Evolutionary conservation across 2,113 vertebrate species (phyloP), one percentile per base, ranked within the genome.

Genomic region (Drymodes brunneopygia): DNA sequence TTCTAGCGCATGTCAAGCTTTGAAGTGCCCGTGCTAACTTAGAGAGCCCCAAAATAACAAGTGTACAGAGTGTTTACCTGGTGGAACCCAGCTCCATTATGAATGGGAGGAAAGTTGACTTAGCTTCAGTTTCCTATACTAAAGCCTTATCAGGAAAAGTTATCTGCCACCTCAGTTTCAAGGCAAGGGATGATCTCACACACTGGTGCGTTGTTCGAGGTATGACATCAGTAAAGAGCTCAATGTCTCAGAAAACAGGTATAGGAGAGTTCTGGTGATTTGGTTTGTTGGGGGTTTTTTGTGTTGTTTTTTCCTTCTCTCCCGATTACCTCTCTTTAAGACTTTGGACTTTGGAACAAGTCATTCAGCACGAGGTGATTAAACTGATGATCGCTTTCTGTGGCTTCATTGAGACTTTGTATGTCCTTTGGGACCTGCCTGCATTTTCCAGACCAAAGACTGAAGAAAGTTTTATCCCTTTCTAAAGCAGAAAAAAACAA

Each of bases 121-220:
- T 48, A 11, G 36, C 48, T 86, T 96, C 77, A 64, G 42, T 86
- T 96, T 48, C 73, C 67, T n/a, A 19, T 77, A 77, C 27, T 91
- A 86, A 64, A 69, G 50, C 38, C 62, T 50, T 69, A 60, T 60
- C 40, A 82, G 50, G 48, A 58, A 90, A 93, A 15, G 17, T 58
- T 73, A n/a, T 22, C 31, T 38, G 71, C 56, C 81, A 67, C 62
- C 81, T 72, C 67, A 90, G 36, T 71, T 89, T 51, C 42, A 85
- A 45, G 21, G 36, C 31, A 40, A 38, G 48, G 78, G 31, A 77
- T 45, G 42, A 75, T 62, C 10, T 61, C 62, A 61, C 19, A n/a
- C 33, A 16, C 15, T 15, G 25, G 28, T 74, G 44, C n/a, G 21
- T 53, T 56, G 11, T 9, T 87, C 3, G 22, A 75, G 12, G 20